Conservation (phyloP, 2,797 vertebrate genomes). For the Luscinia luscinia region DNA sequence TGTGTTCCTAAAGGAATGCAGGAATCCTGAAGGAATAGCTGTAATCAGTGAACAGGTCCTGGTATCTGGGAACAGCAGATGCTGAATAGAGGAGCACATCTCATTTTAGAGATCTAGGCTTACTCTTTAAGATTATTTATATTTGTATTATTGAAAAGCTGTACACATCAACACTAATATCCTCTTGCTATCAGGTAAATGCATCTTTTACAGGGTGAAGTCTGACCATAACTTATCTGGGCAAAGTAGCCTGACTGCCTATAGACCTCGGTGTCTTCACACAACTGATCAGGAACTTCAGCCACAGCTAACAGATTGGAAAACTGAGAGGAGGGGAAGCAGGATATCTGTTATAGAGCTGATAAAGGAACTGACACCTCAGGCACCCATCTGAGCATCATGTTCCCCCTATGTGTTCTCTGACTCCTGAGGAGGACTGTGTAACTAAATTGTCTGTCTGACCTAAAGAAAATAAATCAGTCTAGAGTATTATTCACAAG, state of each 20-base stretch:
- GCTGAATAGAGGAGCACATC: not conserved
- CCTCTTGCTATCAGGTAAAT: not conserved
- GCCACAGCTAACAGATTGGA: not conserved
- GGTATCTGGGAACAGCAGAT: not conserved
- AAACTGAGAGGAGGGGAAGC: not conserved
- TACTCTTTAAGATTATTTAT: not conserved
- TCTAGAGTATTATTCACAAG: not conserved
- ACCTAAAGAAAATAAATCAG: not conserved
- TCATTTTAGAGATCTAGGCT: not conserved
- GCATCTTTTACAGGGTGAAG: not conserved
- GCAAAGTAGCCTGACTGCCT: not conserved
- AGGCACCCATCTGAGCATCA: accelerated
- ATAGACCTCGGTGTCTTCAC: not conserved
- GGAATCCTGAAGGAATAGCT: not conserved
- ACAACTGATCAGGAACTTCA: not conserved
- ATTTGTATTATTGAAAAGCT: not conserved
- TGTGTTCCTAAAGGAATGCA: not conserved
- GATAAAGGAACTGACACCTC: not conserved
- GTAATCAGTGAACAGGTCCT: not conserved
- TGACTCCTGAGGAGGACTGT: not conserved
- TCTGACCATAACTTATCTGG: not conserved
- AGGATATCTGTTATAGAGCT: not conserved
- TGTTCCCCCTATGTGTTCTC: not conserved
- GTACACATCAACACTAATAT: not conserved
- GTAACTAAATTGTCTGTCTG: not conserved